These are phyloP conservation scores for Coturnix japonica DNA, from an alignment of 2,113 vertebrate genomes.

Conservation along the genomic window DNA sequence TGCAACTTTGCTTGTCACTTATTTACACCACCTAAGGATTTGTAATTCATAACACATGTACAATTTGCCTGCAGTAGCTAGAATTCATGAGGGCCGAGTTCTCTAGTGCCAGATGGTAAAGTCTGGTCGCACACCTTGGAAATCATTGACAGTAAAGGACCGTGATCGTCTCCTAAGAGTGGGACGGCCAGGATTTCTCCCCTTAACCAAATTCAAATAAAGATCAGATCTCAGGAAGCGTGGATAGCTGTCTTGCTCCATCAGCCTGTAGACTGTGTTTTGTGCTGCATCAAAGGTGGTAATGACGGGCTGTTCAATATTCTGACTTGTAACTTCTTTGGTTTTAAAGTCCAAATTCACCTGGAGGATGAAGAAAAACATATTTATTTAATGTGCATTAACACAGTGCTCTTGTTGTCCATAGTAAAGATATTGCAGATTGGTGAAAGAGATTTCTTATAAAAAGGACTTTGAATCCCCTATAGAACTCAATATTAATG, in stretches of 20 bases:
- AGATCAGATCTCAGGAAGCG: constrained; percentile 89
- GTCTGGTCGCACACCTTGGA: constrained; percentile 77
- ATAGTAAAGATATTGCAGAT: not conserved
- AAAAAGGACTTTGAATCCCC: not conserved
- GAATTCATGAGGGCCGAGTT: not conserved
- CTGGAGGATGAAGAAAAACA: constrained; percentile 61
- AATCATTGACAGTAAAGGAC: constrained; percentile 89
- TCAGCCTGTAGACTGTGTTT: constrained; percentile 86
- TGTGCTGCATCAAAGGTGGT: constrained; percentile 88
- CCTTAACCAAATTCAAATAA: constrained; percentile 82
- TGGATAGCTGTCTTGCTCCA: constrained; percentile 95
- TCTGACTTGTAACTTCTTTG: constrained; percentile 28
- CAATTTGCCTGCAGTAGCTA: not conserved
- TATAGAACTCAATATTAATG: not conserved
- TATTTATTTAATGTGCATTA: not conserved
- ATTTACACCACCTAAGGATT: not conserved
- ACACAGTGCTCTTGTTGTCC: not conserved
- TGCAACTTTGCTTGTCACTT: not conserved
- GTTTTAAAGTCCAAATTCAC: constrained; percentile 78
- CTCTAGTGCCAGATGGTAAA: constrained; percentile 75
- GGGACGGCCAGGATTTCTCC: constrained; percentile 65
- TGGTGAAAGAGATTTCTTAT: not conserved
- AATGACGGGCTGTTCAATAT: not conserved
- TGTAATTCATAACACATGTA: not conserved
- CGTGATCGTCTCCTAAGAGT: constrained; percentile 88